Evolutionary conservation across 2,113 vertebrate genomes (phyloP).

Genomic region (Himantopus leucocephalus): DNA sequence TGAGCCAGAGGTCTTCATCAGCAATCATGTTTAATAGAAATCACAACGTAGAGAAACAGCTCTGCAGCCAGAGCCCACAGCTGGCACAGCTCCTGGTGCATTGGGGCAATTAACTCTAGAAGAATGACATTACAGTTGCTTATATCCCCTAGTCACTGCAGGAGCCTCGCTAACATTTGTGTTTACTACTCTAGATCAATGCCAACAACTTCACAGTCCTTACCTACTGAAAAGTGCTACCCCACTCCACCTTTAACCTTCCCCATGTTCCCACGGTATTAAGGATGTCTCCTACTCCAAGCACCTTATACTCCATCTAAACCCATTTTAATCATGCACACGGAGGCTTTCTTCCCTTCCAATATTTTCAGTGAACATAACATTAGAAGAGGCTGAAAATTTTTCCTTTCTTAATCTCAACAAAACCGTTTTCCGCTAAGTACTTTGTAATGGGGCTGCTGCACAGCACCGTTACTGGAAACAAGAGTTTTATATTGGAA

Average conservation of each 20-base stretch:
- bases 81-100: not conserved
- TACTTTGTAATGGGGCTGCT: not conserved
- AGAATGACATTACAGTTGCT: not conserved
- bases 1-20: not conserved
- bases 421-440: not conserved
- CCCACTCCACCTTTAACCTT: rapidly evolving
- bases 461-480: not conserved
- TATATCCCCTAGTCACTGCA: not conserved
- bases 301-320: not conserved
- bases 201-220: not conserved
- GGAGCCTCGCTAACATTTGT: not conserved
- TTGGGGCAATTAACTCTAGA: not conserved
- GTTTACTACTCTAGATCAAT: not conserved
- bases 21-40: not conserved
- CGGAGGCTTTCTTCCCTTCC: not conserved
- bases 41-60: not conserved
- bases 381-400: not conserved
- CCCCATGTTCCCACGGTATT: rapidly evolving
- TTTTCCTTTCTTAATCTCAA: not conserved
- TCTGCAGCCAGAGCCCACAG: not conserved
- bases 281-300: not conserved
- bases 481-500: not conserved
- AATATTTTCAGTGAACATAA: not conserved
- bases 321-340: not conserved
- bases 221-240: not conserved